These are phyloP conservation scores for Amphipoea oculea DNA, from an alignment of 2,888 invertebrate genomes.

Conservation along the genomic window DNA sequence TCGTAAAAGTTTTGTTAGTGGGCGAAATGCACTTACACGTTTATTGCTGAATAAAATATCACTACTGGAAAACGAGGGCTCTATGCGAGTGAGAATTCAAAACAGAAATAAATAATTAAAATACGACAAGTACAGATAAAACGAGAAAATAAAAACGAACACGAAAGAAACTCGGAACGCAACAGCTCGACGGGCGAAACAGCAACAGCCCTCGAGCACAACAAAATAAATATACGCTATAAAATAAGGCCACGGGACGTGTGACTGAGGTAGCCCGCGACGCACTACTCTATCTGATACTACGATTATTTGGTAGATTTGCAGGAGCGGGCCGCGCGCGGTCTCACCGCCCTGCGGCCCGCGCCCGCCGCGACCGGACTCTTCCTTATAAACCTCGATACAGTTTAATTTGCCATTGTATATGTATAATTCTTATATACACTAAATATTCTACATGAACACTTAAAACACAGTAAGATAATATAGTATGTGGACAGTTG, in stretches of 20 bases:
- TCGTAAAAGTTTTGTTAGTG: conserved; percentile 79
- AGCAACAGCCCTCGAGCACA: conserved; percentile 88
- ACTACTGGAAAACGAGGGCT: conserved; percentile 90
- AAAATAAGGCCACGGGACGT: conserved; percentile 88
- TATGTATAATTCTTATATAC: conserved; percentile 87
- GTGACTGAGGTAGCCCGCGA: conserved; percentile 90
- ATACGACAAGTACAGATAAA: conserved; percentile 84
- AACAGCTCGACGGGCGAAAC: conserved; percentile 87
- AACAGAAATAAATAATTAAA: conserved; percentile 88
- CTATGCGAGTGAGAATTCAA: conserved; percentile 85
- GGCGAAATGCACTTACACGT: conserved; percentile 88
- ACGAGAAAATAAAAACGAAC: conserved; percentile 85
- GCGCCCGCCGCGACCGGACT: conserved; percentile 69
- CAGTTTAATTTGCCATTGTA: conserved; percentile 75
- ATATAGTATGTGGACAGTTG: conserved; percentile 86
- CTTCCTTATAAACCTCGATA: conserved; percentile 67
- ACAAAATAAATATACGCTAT: conserved; percentile 89
- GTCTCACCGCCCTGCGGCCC: conserved; percentile 65
- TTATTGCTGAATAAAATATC: conserved; percentile 91
- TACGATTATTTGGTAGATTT: conserved; percentile 76
- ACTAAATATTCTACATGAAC: conserved; percentile 88
- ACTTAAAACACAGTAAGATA: conserved; percentile 88
- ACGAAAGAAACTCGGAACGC: conserved; percentile 88
- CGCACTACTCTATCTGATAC: conserved; percentile 80
- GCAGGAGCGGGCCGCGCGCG: conserved; percentile 68